A percentile compares a stretch with the other conserved stretches of the same genome.
Conservation (phyloP, 1,140 invertebrate species). For the Eumeta japonica region DNA sequence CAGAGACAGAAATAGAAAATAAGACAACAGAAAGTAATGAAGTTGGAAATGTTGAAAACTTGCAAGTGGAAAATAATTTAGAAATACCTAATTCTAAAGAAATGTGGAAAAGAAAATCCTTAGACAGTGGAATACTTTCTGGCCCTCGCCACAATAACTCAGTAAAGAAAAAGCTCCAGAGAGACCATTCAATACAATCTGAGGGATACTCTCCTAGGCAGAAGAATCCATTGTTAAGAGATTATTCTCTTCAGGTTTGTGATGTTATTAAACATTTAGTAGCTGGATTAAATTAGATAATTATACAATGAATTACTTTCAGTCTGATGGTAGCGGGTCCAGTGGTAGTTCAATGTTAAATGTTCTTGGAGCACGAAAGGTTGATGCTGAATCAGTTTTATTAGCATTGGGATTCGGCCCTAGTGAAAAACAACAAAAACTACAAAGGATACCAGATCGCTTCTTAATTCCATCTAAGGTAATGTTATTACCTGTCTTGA, state of each 20-base stretch:
- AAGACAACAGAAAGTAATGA: neutral
- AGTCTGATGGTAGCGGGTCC: slow-evolving; percentile 64
- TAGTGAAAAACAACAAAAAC: slow-evolving; percentile 53
- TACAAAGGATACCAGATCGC: slow-evolving; percentile 67
- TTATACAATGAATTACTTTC: too few relatives aligned
- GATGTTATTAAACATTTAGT: slow-evolving; percentile 4
- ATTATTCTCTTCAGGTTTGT: slow-evolving; percentile 49
- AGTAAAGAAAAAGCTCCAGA: slow-evolving; percentile 35
- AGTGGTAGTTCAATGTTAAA: slow-evolving; percentile 70
- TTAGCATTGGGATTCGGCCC: slow-evolving; percentile 71
- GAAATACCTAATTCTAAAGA: slow-evolving; percentile 35
- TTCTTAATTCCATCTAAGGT: slow-evolving; percentile 56
- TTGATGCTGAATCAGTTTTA: slow-evolving; percentile 74
- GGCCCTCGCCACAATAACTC: slow-evolving; percentile 25
- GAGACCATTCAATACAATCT: slow-evolving; percentile 51
- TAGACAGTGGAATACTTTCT: slow-evolving; percentile 37
- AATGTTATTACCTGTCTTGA: too few relatives aligned
- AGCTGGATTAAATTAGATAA: too few relatives aligned
- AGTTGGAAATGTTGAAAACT: neutral
- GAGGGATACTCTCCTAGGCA: slow-evolving; percentile 48
- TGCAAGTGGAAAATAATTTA: slow-evolving; percentile 27
- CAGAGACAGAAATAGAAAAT: slow-evolving; percentile 11
- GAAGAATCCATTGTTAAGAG: slow-evolving; percentile 50
- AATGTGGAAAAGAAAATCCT: slow-evolving; percentile 40
- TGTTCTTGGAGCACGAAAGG: slow-evolving; percentile 67